Conservation (phyloP, 2,888 invertebrate genomes). For the Hecatera dysodea region DNA sequence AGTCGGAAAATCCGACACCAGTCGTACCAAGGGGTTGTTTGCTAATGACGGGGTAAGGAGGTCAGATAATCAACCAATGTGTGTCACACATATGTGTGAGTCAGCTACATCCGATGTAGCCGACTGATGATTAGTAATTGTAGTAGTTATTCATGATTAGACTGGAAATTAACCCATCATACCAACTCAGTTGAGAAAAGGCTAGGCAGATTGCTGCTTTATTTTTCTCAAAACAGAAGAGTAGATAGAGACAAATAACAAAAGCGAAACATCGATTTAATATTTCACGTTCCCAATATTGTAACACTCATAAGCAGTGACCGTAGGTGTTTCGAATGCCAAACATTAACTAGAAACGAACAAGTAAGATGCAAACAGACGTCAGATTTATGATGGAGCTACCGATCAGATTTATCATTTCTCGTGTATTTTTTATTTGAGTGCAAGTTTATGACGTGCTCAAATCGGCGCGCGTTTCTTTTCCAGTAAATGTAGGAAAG, state of each 20-base stretch:
- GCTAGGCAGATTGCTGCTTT: background rate
- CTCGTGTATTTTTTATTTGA: constrained; percentile 44
- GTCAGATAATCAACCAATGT: too few species aligned
- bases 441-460: constrained; percentile 34
- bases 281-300: constrained; percentile 15
- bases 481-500: constrained; percentile 24
- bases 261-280: background rate
- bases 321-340: constrained; percentile 35
- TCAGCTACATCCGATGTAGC: too few species aligned
- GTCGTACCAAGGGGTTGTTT: too few species aligned
- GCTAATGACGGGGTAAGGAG: too few species aligned
- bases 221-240: background rate
- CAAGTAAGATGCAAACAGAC: constrained; percentile 52
- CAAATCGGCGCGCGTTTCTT: constrained; percentile 15
- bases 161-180: too few species aligned
- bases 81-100: too few species aligned
- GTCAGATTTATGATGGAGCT: constrained; percentile 56
- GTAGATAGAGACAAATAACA: background rate
- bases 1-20: too few species aligned
- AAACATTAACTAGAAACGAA: constrained; percentile 54
- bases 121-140: too few species aligned
- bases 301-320: constrained; percentile 22
- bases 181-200: too few species aligned
- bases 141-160: too few species aligned
- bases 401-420: constrained; percentile 38